Conservation (phyloP, 2,888 invertebrate genomes). For the Mythimna albipuncta region DNA sequence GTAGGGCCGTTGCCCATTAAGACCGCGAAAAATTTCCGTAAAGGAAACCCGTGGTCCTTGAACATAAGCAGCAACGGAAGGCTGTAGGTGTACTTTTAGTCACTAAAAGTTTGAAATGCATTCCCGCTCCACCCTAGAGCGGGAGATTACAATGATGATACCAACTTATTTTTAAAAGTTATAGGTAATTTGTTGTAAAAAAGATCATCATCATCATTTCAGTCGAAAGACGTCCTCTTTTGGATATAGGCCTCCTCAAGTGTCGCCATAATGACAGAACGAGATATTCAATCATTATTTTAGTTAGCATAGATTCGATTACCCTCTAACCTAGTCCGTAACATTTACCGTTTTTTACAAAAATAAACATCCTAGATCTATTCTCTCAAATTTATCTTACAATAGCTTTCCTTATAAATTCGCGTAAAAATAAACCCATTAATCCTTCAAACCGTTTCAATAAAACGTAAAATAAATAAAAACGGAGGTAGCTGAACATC, state of each 20-base stretch:
- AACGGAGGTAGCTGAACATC: conserved; percentile 79
- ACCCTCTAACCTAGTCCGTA: not conserved
- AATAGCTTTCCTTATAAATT: conserved; percentile 21
- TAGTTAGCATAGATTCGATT: too few relatives aligned
- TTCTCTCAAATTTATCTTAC: not conserved
- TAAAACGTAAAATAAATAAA: conserved; percentile 72
- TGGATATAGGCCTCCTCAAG: too few relatives aligned
- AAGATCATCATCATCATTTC: too few relatives aligned
- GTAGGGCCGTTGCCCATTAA: too few relatives aligned
- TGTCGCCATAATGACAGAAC: too few relatives aligned
- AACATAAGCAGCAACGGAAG: too few relatives aligned
- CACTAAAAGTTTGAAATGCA: too few relatives aligned
- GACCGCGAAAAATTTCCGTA: too few relatives aligned
- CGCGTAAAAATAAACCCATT: conserved; percentile 62
- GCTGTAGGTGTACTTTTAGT: too few relatives aligned
- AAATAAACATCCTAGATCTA: not conserved
- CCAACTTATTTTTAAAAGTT: not conserved
- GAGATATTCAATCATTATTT: not conserved
- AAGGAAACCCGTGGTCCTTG: too few relatives aligned
- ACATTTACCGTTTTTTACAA: not conserved
- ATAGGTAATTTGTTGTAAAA: not conserved
- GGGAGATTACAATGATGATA: not conserved
- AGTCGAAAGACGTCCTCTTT: too few relatives aligned
- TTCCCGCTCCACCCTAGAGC: too few relatives aligned
- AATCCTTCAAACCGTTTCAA: conserved; percentile 71